Percentiles rank a stretch among this genome's conserved stretches.
Conservation (phyloP, 2,888 invertebrate species). For the Nemurella pictetii region DNA sequence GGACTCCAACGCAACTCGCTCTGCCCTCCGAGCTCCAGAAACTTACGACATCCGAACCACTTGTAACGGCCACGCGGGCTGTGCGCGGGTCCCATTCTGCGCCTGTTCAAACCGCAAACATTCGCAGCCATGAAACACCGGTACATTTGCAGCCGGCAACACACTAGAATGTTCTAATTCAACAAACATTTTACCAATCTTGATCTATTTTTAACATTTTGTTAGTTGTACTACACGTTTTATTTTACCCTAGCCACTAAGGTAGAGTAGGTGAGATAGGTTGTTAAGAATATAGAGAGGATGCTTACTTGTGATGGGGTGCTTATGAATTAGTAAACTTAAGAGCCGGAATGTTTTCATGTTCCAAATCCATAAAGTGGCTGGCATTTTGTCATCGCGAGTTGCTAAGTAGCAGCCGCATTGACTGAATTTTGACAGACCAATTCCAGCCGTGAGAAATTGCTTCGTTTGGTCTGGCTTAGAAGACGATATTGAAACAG, state of each 20-base stretch:
- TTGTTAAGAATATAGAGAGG: neutral
- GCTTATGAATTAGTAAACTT: constrained; percentile 6
- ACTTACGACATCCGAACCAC: neutral
- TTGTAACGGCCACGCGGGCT: neutral
- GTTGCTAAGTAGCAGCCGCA: constrained; percentile 33
- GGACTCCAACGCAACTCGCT: neutral
- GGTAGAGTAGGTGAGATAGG: too few relatives aligned
- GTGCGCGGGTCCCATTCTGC: neutral
- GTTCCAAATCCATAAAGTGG: constrained; percentile 33
- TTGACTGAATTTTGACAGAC: constrained; percentile 12
- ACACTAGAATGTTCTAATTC: too few relatives aligned
- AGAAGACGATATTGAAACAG: neutral
- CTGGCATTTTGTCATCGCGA: constrained; percentile 30
- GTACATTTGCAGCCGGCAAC: too few relatives aligned
- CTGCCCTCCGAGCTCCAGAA: constrained; percentile 9
- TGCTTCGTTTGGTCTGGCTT: neutral
- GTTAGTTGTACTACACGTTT: too few relatives aligned
- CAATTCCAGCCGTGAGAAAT: neutral
- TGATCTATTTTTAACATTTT: too few relatives aligned
- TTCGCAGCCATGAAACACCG: too few relatives aligned
- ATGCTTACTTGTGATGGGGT: constrained; percentile 21
- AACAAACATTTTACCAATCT: too few relatives aligned
- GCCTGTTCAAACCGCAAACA: neutral
- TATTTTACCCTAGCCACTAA: neutral
- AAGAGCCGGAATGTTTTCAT: constrained; percentile 15